Evolutionary conservation across 2,888 invertebrate genomes (phyloP), one percentile per base, ranked within the genome.

Genomic region (Lasioglossum villosulum): DNA sequence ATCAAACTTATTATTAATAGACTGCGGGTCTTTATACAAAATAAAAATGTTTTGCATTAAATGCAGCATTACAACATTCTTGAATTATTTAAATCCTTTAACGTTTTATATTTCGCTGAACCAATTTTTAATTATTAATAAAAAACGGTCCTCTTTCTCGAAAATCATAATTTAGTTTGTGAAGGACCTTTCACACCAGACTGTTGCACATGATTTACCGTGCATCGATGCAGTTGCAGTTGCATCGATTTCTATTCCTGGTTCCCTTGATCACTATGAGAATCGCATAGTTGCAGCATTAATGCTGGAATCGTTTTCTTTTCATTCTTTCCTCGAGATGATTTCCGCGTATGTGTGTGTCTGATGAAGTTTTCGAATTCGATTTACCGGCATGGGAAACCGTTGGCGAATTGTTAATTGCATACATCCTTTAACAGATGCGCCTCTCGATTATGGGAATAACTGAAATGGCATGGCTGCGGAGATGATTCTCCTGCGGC

Each of bases 201-300:
- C 23, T 23, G 52, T 2, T 23, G 23, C 23, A 8, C 52, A 52
- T 8, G 52, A 23, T 52, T 52, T 52, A 52, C 23, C 2, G 52
- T 23, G 52, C 52, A 52, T 52, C 52, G 19, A 52, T 52, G 48
- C 19, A 48, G 45, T 45, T 16, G 48, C 19, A 48, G 23, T 52
- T 8, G 52, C 52, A 52, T 52, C 37, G 37, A 71, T 78, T 72
- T 78, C 27, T 37, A 78, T 78, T 63, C 78, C 52, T 45, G 63
- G 63, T 59, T 56, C 70, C 45, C 23, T 37, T 10, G 34, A 77
- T 37, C 70, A 27, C 23, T 34, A 16, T 23, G 12, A 0, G 39
- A 34, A 68, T 70, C 30, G 56, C 75, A 52, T 75, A 42, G 10
- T 71, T 27, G 12, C 30, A 23, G 39, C 19, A 19, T 10, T 59